phyloP scores from a whole-genome alignment of 2,888 invertebrate species.

The Creontiades dilutus region DNA sequence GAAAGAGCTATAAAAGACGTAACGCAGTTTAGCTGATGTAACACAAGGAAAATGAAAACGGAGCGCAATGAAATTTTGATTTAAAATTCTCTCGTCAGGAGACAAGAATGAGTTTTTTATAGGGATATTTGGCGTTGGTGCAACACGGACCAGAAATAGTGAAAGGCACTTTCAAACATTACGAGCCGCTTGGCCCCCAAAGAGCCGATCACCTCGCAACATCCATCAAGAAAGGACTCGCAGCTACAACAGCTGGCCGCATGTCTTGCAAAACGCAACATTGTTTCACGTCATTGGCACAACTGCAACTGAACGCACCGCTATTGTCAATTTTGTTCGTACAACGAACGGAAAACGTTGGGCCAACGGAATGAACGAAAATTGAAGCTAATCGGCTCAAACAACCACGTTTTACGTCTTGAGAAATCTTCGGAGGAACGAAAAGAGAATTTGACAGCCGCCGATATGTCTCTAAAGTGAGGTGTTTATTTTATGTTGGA shows the following conservation, averaged over 20 bases:
- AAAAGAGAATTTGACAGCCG: too few species aligned
- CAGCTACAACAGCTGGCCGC: constrained; percentile 11
- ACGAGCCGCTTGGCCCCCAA: background rate
- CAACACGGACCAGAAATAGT: background rate
- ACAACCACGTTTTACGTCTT: too few species aligned
- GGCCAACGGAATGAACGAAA: too few species aligned
- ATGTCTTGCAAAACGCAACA: background rate
- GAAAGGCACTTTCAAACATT: constrained; percentile 20
- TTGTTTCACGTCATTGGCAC: background rate
- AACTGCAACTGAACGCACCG: background rate
- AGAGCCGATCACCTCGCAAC: background rate
- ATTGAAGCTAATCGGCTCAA: too few species aligned
- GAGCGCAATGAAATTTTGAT: background rate
- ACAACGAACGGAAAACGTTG: too few species aligned
- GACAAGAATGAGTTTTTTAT: background rate
- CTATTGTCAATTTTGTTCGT: background rate
- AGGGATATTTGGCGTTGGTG: background rate
- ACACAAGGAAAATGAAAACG: too few species aligned
- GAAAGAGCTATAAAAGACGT: background rate
- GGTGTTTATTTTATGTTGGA: too few species aligned
- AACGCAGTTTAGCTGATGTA: too few species aligned
- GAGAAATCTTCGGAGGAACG: too few species aligned
- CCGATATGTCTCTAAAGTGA: too few species aligned
- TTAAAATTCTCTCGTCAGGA: background rate
- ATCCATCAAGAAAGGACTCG: constrained; percentile 16